Base-by-base conservation (phyloP, 2,113 vertebrate species). In the Entelurus aequoreus region DNA sequence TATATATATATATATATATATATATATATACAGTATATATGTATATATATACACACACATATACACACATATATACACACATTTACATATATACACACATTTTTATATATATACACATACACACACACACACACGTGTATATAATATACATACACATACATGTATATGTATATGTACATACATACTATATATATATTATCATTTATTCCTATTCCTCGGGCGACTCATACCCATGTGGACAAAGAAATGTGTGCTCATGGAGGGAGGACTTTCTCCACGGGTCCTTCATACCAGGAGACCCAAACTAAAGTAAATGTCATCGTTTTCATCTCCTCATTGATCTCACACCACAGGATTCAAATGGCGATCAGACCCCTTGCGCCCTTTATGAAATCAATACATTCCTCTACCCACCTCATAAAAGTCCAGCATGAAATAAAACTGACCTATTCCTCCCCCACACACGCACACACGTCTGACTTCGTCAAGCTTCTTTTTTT, bases 321-420 rank as follows among this genome's bases (percentile, higher is more conserved):
- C 1, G 60, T 81, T 76, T 86, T 88, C 78, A 81, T 78, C 69
- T 79, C 65, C 72, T 50, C 71, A 82, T 72, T 83, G 82, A 77
- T 82, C 78, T 82, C 71, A 70, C 67, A 72, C 59, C 81, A 52
- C 48, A 48, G 70, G 77, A 67, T 80, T 80, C 72, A 78, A 83
- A 77, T 55, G 65, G 63, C 72, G 51, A 76, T n/a, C 46, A 44
- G 62, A 74, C 69, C 72, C 78, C 72, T 77, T 44, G 56, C 88
- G 83, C 72, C 86, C 85, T 86, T 89, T 86, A 88, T 79, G 71
- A 77, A 88, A 86, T 82, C 86, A 71, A 79, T 82, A 80, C 67
- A 64, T 79, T 72, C 63, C 60, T 60, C 80, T 65, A 70, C 9
- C 60, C 58, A 76, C 60, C 78, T 78, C 66, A 84, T 82, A 84